These are phyloP conservation scores for Oasisia sp. DNA, from an alignment of 2,888 invertebrate species.

Conservation along the genomic window DNA sequence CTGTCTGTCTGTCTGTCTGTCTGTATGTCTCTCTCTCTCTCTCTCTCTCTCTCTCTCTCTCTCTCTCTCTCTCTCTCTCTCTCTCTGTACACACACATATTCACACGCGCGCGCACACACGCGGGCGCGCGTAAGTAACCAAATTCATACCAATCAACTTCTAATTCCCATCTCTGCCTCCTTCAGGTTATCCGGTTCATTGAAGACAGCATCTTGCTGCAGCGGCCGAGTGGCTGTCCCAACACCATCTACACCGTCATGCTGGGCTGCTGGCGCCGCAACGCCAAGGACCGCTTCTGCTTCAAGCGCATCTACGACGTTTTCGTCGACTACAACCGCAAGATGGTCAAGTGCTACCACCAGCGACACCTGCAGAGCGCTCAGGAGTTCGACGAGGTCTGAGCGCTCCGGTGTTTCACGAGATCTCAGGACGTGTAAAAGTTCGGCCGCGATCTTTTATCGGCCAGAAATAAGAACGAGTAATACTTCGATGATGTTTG, in stretches of 20 bases:
- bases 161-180: not conserved
- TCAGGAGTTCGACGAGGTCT: slow-evolving; percentile 7
- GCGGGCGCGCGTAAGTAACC: not conserved
- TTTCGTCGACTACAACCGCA: slow-evolving; percentile 52
- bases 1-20: too few species aligned
- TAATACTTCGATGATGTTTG: too few species aligned
- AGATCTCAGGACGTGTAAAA: too few species aligned
- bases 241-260: slow-evolving; percentile 64
- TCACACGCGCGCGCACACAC: not conserved
- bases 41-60: not conserved
- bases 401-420: too few species aligned
- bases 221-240: slow-evolving; percentile 75
- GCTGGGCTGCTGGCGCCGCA: slow-evolving; percentile 71
- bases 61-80: not conserved
- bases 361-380: not conserved
- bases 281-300: slow-evolving; percentile 70
- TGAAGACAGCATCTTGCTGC: slow-evolving; percentile 81
- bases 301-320: slow-evolving; percentile 68
- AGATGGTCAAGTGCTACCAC: slow-evolving; percentile 26
- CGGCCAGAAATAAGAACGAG: too few species aligned
- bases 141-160: not conserved
- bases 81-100: not conserved
- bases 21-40: not conserved
- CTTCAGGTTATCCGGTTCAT: slow-evolving; percentile 71
- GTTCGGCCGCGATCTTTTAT: too few species aligned